These are phyloP conservation scores for Pseudomyrmex pallidus DNA, from an alignment of 1,140 invertebrate genomes.

Conservation along the genomic window DNA sequence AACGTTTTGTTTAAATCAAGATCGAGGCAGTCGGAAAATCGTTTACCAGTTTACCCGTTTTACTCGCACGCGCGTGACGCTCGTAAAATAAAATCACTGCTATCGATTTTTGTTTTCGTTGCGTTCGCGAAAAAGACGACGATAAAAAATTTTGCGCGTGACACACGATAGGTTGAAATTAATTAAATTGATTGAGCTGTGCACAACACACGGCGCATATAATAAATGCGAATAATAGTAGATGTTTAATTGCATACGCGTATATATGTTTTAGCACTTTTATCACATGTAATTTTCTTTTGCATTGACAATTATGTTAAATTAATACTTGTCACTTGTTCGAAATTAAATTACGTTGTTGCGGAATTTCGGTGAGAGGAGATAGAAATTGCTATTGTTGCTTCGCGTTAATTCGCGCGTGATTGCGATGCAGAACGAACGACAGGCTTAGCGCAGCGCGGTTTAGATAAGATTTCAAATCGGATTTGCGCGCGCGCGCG, in stretches of 20 bases:
- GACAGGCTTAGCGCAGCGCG: not conserved
- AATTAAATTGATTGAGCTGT: constrained; percentile 19
- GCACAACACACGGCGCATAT: no score
- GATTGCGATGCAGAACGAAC: constrained; percentile 55
- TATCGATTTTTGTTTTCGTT: constrained; percentile 24
- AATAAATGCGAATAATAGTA: not conserved
- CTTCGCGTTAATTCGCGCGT: constrained; percentile 15
- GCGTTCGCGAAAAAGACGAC: not conserved
- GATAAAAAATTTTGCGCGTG: not conserved
- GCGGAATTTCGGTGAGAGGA: not conserved
- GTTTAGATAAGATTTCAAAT: constrained; percentile 64
- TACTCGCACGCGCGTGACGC: not conserved
- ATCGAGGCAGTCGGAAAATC: constrained; percentile 33
- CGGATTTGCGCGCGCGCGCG: constrained; percentile 32
- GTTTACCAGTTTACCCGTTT: not conserved
- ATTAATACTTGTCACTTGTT: no score
- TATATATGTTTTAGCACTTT: not conserved
- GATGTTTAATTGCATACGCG: not conserved
- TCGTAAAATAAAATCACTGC: constrained; percentile 15
- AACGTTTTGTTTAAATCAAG: constrained; percentile 57
- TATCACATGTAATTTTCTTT: not conserved
- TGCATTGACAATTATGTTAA: no score
- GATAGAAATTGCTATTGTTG: not conserved
- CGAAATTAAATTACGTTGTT: not conserved
- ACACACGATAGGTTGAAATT: not conserved